These are phyloP conservation scores for Drosophila arizonae DNA, from an alignment of 1,140 invertebrate species.

Conservation along the genomic window DNA sequence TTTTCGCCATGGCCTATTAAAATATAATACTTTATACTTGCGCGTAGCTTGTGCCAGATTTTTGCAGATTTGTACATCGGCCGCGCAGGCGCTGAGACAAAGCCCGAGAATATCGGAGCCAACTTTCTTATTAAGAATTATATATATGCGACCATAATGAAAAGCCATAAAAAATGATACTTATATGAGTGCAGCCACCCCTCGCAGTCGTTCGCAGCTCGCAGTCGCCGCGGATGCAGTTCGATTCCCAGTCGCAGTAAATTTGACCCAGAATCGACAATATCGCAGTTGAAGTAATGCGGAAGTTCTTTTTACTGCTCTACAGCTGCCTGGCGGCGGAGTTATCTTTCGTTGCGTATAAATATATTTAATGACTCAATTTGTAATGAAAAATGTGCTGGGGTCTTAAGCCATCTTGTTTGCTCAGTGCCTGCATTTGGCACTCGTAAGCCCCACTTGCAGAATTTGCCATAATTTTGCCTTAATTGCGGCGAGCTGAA, in stretches of 20 bases:
- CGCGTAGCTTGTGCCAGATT: slow-evolving; percentile 57
- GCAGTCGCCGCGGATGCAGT: slow-evolving; percentile 10
- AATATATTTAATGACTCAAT: slow-evolving; percentile 81
- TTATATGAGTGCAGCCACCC: slow-evolving; percentile 54
- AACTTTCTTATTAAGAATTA: slow-evolving; percentile 76
- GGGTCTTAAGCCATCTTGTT: slow-evolving; percentile 43
- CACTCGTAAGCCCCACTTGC: slow-evolving; percentile 56
- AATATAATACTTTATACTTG: slow-evolving; percentile 68
- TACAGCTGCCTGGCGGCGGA: slow-evolving; percentile 34
- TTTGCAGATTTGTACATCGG: background rate
- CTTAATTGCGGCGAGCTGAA: slow-evolving; percentile 52
- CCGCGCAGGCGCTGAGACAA: slow-evolving; percentile 31
- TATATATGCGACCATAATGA: slow-evolving; percentile 74
- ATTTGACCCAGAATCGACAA: slow-evolving; percentile 76
- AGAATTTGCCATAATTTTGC: slow-evolving; percentile 59
- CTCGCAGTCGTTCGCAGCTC: slow-evolving; percentile 32
- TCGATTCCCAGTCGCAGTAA: slow-evolving; percentile 16
- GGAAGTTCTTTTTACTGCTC: slow-evolving; percentile 63
- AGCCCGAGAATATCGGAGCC: slow-evolving; percentile 33
- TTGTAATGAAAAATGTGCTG: slow-evolving; percentile 75
- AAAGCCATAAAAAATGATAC: slow-evolving; percentile 79
- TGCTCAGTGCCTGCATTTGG: slow-evolving; percentile 35
- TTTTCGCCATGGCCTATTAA: slow-evolving; percentile 68
- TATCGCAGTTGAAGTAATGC: slow-evolving; percentile 61
- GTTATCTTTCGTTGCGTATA: slow-evolving; percentile 73